A percentile compares a stretch with the other conserved stretches of the same genome.
Evolutionary conservation across 1,140 invertebrate genomes (phyloP).

Genomic region (Chionoecetes opilio): DNA sequence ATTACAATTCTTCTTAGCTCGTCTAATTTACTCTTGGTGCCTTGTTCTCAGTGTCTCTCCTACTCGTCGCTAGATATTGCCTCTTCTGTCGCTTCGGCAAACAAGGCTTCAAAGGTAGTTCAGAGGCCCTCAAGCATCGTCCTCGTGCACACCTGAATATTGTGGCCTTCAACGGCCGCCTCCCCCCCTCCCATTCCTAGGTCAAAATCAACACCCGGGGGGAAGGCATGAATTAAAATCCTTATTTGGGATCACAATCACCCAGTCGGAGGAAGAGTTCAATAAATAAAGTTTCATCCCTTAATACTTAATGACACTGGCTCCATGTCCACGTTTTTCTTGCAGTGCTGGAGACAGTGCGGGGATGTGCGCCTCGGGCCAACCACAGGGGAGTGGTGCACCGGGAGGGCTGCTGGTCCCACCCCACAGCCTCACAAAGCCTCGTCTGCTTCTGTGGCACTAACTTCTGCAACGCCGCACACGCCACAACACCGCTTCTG

Average conservation of each 20-base stretch:
- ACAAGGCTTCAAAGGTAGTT: slow-evolving; percentile 12
- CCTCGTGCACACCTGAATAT: neutral
- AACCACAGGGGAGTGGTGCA: slow-evolving; percentile 44
- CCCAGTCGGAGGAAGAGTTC: too few relatives aligned
- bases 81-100: slow-evolving; percentile 17
- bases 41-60: neutral
- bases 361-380: slow-evolving; percentile 57
- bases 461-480: slow-evolving; percentile 74
- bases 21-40: neutral
- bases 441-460: slow-evolving; percentile 72
- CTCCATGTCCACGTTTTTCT: neutral
- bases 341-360: slow-evolving; percentile 34
- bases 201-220: too few relatives aligned
- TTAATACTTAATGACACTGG: too few relatives aligned
- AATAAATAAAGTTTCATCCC: too few relatives aligned
- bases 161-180: neutral
- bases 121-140: neutral
- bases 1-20: neutral
- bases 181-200: too few relatives aligned
- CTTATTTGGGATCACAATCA: too few relatives aligned
- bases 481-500: neutral
- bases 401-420: slow-evolving; percentile 69
- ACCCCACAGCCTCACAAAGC: slow-evolving; percentile 41
- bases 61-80: neutral
- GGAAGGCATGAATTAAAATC: too few relatives aligned